phyloP scores from a whole-genome alignment of 1,140 invertebrate genomes.

The Cydia pomonella region DNA sequence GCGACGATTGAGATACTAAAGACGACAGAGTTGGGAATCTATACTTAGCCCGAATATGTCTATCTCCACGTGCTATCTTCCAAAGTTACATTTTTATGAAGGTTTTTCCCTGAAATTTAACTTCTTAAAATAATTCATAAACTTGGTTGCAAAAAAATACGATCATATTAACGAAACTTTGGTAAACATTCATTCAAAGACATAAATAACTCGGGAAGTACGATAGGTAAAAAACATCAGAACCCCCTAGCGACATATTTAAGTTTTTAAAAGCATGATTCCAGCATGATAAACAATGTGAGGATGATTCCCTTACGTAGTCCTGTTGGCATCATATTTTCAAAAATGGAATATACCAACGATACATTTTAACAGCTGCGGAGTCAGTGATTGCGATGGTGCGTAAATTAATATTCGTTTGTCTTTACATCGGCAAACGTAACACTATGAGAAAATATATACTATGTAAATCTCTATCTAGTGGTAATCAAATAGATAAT shows the following conservation, averaged over 20 bases:
- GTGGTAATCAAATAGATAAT: constrained; percentile 76
- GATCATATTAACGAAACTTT: neutral
- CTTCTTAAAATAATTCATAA: neutral
- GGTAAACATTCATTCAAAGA: neutral
- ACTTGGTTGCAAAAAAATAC: neutral
- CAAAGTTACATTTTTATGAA: neutral
- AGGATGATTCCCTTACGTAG: neutral
- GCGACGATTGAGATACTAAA: neutral
- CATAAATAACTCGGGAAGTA: neutral
- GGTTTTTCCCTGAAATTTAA: neutral
- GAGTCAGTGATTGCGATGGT: constrained; percentile 58
- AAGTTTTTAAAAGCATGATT: neutral
- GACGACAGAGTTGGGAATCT: neutral
- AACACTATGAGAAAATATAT: constrained; percentile 76
- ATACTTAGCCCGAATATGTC: neutral
- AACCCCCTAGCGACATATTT: neutral
- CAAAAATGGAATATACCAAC: neutral
- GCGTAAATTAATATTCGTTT: constrained; percentile 63
- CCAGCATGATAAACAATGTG: neutral
- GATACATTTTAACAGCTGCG: neutral
- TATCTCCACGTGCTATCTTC: neutral
- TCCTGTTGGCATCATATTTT: neutral
- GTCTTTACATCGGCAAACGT: constrained; percentile 65
- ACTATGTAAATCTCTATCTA: constrained; percentile 75
- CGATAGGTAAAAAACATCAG: neutral